A percentile compares a stretch with the other conserved stretches of the same genome.
These are phyloP conservation scores for Malacoraja senta DNA, from an alignment of 2,797 vertebrate genomes.

Conservation along the genomic window DNA sequence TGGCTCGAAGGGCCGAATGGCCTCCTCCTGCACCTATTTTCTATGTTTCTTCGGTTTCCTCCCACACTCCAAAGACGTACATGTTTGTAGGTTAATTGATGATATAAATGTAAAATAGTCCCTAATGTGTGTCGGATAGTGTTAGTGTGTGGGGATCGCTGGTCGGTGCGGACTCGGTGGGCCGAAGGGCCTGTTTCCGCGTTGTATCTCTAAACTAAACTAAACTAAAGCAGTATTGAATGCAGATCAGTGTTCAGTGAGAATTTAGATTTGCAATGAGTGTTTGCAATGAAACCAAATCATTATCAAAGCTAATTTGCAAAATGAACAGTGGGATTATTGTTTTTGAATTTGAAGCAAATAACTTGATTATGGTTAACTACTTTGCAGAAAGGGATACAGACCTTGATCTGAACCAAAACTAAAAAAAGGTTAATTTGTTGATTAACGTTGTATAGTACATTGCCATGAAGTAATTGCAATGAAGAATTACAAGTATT, in stretches of 20 bases:
- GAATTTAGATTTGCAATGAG: not conserved
- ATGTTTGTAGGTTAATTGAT: too few species aligned
- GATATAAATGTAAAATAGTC: too few species aligned
- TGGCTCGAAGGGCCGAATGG: too few species aligned
- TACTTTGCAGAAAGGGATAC: not conserved
- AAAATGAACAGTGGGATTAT: not conserved
- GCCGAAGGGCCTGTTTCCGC: too few species aligned
- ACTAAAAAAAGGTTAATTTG: not conserved
- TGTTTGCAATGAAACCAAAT: not conserved
- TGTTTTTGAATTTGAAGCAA: not conserved
- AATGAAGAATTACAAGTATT: not conserved
- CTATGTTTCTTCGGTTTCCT: too few species aligned
- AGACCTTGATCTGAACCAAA: not conserved
- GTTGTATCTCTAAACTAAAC: too few species aligned
- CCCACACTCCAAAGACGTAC: too few species aligned
- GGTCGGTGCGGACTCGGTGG: too few species aligned
- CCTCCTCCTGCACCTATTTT: too few species aligned
- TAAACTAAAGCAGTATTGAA: not conserved
- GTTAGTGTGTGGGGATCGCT: too few species aligned
- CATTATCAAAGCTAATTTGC: conserved; percentile 10
- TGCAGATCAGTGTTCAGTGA: not conserved
- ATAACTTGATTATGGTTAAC: not conserved
- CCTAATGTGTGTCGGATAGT: too few species aligned
- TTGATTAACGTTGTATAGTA: not conserved
- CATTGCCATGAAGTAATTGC: not conserved